Base-by-base conservation (phyloP, 2,888 invertebrate genomes). In the Lasiommata megera region DNA sequence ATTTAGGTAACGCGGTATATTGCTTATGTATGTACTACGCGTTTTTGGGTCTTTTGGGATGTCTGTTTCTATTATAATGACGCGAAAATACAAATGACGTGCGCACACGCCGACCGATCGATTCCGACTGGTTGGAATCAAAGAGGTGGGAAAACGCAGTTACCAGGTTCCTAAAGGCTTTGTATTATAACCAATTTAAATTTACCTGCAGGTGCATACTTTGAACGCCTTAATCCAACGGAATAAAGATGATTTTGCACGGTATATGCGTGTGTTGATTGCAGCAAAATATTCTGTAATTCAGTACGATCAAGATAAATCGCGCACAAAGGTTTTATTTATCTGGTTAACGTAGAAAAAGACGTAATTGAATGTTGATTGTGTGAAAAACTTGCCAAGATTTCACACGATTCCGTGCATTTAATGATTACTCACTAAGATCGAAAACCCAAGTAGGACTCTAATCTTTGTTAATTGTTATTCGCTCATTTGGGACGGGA, bases 261-360 rank as follows among this genome's bases (percentile, higher is more conserved):
- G 23, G 16, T 53, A 14, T 53, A 52, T 40, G n/a, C 6, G n/a
- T 40, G 46, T 51, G 7, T 1, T 23, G 18, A 58, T 43, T 9
- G 46, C 50, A 54, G 58, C 12, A n/a, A 46, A 12, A 56, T 65
- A 61, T 17, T 62, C 72, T 64, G 73, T 66, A 64, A 62, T 64
- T 54, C 65, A 63, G 60, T 60, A 61, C 66, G 75, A 77, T 79
- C 74, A 71, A 70, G 77, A 80, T 80, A 80, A 72, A 73, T 70
- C 72, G 64, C 70, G 69, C 73, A 81, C 79, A 81, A 77, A 74
- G 73, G 75, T 71, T 70, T 68, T 29, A 69, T 66, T 75, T 77
- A 77, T 79, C 72, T 71, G 69, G 66, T 52, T 61, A 70, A 72
- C 61, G 70, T 71, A 73, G 67, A 74, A 78, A 80, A 79, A 76